Evolutionary conservation across 2,113 vertebrate genomes (phyloP).

Genomic region (Meleagris gallopavo): DNA sequence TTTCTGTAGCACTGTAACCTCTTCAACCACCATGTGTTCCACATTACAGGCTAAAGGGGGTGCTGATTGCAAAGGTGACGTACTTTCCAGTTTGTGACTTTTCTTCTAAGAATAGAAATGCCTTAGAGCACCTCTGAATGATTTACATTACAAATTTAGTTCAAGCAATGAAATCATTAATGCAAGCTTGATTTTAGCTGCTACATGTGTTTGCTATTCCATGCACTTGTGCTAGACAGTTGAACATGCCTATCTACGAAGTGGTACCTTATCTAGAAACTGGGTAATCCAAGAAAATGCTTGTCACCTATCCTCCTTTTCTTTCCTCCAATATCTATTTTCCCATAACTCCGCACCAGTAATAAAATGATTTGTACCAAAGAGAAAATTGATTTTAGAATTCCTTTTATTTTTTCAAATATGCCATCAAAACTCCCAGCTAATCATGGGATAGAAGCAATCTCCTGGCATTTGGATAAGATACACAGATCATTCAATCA

Average conservation of each 20-base stretch:
- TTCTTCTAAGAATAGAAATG: conserved; percentile 74
- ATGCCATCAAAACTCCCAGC: conserved; percentile 34
- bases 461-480: conserved; percentile 35
- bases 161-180: conserved; percentile 68
- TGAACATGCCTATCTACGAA: not conserved
- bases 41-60: conserved; percentile 77
- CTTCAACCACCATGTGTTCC: conserved; percentile 80
- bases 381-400: conserved; percentile 27
- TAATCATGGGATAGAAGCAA: conserved; percentile 29
- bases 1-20: conserved; percentile 78
- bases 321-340: not conserved
- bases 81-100: conserved; percentile 71
- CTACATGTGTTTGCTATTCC: conserved; percentile 53
- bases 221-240: not conserved
- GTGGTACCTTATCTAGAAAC: not conserved
- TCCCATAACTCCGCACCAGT: not conserved
- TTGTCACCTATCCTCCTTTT: not conserved
- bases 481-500: conserved; percentile 59
- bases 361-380: conserved; percentile 1
- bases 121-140: conserved; percentile 62
- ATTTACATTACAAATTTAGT: conserved; percentile 73
- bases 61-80: conserved; percentile 77
- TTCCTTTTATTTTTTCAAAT: not conserved
- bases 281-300: not conserved
- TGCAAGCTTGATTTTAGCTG: conserved; percentile 52